Conservation (phyloP, 1,140 invertebrate genomes). For the Drosophila insularis region DNA sequence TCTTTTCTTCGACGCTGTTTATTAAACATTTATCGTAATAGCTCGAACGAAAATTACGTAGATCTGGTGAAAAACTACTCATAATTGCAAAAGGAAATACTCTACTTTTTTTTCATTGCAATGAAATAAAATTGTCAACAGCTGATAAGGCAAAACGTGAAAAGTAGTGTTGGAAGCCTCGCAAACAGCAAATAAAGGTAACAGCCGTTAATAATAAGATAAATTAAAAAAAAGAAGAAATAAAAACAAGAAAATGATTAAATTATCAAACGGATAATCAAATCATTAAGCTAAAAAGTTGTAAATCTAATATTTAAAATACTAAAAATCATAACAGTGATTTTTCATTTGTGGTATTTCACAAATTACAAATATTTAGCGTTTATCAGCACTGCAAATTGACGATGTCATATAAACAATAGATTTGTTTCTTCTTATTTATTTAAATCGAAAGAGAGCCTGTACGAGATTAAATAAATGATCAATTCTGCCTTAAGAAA, state of each 20-base stretch:
- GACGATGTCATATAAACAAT: not conserved
- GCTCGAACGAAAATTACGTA: constrained; percentile 94
- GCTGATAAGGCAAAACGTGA: not conserved
- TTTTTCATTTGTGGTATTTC: not conserved
- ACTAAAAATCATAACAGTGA: too few species aligned
- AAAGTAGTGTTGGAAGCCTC: not conserved
- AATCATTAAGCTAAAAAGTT: too few species aligned
- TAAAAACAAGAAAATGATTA: not conserved
- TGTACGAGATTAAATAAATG: too few species aligned
- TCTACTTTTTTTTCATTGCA: not conserved
- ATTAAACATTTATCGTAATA: constrained; percentile 93
- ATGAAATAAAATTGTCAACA: not conserved
- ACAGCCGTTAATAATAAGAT: too few species aligned
- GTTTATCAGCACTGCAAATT: not conserved
- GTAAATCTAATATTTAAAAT: too few species aligned
- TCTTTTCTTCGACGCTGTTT: constrained; percentile 94
- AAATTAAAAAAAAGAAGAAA: not conserved
- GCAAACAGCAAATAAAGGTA: not conserved
- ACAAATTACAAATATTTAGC: not conserved
- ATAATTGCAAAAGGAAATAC: not conserved
- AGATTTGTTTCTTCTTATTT: too few species aligned
- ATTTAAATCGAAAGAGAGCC: too few species aligned
- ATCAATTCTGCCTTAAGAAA: too few species aligned
- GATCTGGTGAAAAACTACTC: constrained; percentile 83
- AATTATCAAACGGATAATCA: too few species aligned